phyloP scores from a whole-genome alignment of 2,797 vertebrate species.

The Crax fasciolata region DNA sequence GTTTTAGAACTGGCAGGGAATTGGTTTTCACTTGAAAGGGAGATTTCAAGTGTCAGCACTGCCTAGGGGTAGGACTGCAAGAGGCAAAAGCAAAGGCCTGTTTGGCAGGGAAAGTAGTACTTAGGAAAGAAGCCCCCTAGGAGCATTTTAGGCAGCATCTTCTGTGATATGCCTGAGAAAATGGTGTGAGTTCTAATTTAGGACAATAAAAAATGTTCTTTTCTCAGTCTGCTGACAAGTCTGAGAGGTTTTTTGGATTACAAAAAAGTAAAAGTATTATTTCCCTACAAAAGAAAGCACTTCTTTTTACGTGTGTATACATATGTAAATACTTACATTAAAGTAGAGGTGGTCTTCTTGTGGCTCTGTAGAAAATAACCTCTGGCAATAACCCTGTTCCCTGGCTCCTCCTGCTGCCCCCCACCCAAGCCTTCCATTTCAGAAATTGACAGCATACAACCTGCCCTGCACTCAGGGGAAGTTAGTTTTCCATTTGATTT shows the following conservation, averaged over 20 bases:
- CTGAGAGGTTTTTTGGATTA: neutral
- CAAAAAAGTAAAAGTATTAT: neutral
- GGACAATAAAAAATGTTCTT: neutral
- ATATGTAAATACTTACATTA: no score
- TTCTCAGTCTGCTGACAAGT: neutral
- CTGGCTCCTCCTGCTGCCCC: neutral
- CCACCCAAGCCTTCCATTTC: neutral
- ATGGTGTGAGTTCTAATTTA: neutral
- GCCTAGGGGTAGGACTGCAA: neutral
- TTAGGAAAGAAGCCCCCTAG: neutral
- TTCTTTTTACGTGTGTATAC: neutral
- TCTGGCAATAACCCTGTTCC: neutral
- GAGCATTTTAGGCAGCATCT: neutral
- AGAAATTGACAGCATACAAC: neutral
- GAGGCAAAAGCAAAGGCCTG: neutral
- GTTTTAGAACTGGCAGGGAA: neutral
- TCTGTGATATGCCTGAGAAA: neutral
- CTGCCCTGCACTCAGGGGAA: neutral
- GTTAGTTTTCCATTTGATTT: neutral
- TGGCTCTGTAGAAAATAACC: neutral
- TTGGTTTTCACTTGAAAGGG: slow-evolving; percentile 9
- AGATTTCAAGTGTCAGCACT: neutral
- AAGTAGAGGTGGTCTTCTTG: neutral
- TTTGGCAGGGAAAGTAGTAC: neutral
- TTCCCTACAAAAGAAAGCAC: neutral